Evolutionary conservation across 2,797 vertebrate genomes (phyloP).

Genomic region (Gila robusta): DNA sequence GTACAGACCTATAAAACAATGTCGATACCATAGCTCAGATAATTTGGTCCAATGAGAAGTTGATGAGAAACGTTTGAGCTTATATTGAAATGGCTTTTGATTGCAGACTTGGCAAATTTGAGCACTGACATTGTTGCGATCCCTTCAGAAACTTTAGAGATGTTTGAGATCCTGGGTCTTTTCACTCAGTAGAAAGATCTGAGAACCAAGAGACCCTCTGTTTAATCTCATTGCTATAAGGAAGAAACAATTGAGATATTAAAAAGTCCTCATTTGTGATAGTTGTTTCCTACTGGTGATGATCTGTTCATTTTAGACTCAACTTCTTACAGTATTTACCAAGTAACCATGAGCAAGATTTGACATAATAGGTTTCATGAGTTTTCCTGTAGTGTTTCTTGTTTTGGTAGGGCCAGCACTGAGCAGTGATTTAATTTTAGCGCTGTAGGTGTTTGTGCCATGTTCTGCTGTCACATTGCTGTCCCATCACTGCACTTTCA

Average conservation of each 20-base stretch:
- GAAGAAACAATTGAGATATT: not conserved
- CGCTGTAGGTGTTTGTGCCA: conserved; percentile 38
- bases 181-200: not conserved
- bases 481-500: conserved; percentile 37
- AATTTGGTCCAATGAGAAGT: not conserved
- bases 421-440: conserved; percentile 46
- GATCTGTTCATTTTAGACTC: not conserved
- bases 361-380: not conserved
- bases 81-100: not conserved
- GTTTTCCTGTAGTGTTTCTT: not conserved
- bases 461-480: conserved; percentile 28
- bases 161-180: not conserved
- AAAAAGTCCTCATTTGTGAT: not conserved
- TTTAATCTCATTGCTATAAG: not conserved
- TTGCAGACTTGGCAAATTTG: not conserved
- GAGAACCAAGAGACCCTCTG: not conserved
- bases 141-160: not conserved
- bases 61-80: not conserved
- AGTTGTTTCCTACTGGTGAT: not conserved
- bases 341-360: not conserved
- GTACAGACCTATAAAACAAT: not conserved
- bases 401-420: not conserved
- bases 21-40: not conserved
- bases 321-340: not conserved
- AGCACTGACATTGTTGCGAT: not conserved